Base-by-base conservation (phyloP, 2,888 invertebrate genomes). In the Xiphydria camelus region DNA sequence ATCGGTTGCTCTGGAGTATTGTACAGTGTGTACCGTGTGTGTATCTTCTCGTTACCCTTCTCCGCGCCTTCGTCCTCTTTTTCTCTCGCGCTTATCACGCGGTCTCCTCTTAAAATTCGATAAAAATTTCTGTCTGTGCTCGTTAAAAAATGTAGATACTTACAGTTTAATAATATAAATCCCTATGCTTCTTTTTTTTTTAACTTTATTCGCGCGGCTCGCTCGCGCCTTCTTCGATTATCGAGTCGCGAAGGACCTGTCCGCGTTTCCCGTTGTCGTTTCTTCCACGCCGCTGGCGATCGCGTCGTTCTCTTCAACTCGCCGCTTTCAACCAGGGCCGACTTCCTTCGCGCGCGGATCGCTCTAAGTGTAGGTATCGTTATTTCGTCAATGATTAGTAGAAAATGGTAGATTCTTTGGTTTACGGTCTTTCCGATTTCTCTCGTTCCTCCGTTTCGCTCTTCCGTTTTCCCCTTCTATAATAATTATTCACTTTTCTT, bases 341-440 rank as follows among this genome's bases (percentile, higher is more conserved):
- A n/a, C 29, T 29, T 15, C 29, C 12, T 29, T 29, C 12, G 3
- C 29, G 14, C 29, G 15, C 29, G 14, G 14, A 15, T 29, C 29
- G 29, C 15, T 29, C 29, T 15, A 29, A 15, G 57, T 54, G 45
- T 51, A 49, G 59, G 51, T 59, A 60, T 61, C 54, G 55, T 60
- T 53, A 59, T 54, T 52, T 61, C 57, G 57, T 65, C 66, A 66
- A 61, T 63, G 66, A 67, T 68, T 67, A 66, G 68, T 70, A 71
- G 62, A 73, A 73, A 75, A 75, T 75, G 75, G 75, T 73, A 66
- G 61, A 70, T 69, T 75, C 74, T 75, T 75, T 75, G 75, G 75
- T 74, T 68, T 75, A 61, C 55, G 72, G 71, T 70, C 59, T 65
- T 62, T 50, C 48, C 59, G 18, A 45, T 15, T 34, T 36, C 50